These are phyloP conservation scores for Gastrophysa polygoni DNA, from an alignment of 2,888 invertebrate species.

Conservation along the genomic window DNA sequence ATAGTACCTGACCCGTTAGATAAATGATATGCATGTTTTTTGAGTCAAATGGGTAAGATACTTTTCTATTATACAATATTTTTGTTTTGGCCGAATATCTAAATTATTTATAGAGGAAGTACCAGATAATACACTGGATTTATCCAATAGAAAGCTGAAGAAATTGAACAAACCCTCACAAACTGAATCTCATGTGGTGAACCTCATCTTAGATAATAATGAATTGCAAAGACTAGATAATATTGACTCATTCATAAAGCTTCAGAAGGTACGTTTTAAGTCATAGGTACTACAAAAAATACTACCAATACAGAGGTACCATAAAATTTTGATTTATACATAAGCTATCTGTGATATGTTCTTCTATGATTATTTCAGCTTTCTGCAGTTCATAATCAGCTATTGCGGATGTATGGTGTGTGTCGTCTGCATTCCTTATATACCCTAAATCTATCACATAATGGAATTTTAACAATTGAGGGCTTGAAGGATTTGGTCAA, in stretches of 20 bases:
- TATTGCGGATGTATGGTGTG: conserved; percentile 87
- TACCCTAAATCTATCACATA: conserved; percentile 83
- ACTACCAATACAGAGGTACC: no score
- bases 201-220: conserved; percentile 83
- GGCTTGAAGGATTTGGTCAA: conserved; percentile 84
- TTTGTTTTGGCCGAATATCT: not conserved
- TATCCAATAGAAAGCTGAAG: conserved; percentile 79
- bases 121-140: conserved; percentile 62
- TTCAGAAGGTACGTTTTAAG: conserved; percentile 74
- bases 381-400: conserved; percentile 83
- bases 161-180: conserved; percentile 77
- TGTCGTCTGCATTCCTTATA: conserved; percentile 79
- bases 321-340: not conserved
- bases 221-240: conserved; percentile 86
- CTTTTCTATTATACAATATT: not conserved
- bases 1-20: not conserved
- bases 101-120: conserved; percentile 18
- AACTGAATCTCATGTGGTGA: conserved; percentile 71
- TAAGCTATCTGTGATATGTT: not conserved
- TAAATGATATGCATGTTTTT: conserved; percentile 18
- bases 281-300: no score
- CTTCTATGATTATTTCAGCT: conserved; percentile 64
- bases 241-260: conserved; percentile 78
- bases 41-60: conserved; percentile 29
- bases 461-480: conserved; percentile 88